Percentiles rank a stretch among this genome's conserved stretches.
Evolutionary conservation across 30 jellyfish, hydroid and myxozoan genomes (phyloP).

Genomic region (Turritopsis rubra): DNA sequence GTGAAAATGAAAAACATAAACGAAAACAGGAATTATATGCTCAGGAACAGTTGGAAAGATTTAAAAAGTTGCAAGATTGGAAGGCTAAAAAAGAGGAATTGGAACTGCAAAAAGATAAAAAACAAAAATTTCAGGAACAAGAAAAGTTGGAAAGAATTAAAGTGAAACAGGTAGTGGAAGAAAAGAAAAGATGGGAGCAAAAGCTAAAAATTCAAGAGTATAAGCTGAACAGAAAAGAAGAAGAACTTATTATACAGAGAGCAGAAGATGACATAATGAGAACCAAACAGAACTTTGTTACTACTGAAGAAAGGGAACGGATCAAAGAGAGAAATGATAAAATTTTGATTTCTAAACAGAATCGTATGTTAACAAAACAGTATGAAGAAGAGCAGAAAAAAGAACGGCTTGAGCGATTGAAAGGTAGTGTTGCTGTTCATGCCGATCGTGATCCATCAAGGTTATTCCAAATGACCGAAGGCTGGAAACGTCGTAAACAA

Average conservation of each 20-base stretch:
- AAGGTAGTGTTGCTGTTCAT: slow-evolving; percentile 38
- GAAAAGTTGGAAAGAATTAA: neutral
- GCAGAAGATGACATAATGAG: slow-evolving; percentile 45
- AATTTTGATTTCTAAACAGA: neutral
- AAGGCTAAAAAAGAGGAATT: neutral
- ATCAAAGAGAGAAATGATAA: slow-evolving; percentile 53
- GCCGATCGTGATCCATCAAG: slow-evolving; percentile 89
- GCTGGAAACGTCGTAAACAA: slow-evolving; percentile 61
- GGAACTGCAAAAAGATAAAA: neutral
- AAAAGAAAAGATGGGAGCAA: neutral
- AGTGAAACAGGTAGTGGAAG: neutral
- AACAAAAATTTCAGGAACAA: neutral
- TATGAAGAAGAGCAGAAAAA: slow-evolving; percentile 56
- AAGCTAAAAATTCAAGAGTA: slow-evolving; percentile 46
- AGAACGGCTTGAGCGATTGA: slow-evolving; percentile 54
- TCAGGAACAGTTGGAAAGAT: neutral
- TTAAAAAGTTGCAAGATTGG: slow-evolving; percentile 18
- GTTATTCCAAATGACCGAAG: slow-evolving; percentile 59
- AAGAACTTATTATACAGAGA: slow-evolving; percentile 34
- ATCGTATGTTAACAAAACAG: slow-evolving; percentile 25
- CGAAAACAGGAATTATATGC: neutral
- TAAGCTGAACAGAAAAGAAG: slow-evolving; percentile 45
- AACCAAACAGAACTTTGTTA: slow-evolving; percentile 15
- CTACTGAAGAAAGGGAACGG: slow-evolving; percentile 44
- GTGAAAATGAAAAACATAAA: neutral